phyloP scores from a whole-genome alignment of 2,888 invertebrate species.

The Noctua janthina region DNA sequence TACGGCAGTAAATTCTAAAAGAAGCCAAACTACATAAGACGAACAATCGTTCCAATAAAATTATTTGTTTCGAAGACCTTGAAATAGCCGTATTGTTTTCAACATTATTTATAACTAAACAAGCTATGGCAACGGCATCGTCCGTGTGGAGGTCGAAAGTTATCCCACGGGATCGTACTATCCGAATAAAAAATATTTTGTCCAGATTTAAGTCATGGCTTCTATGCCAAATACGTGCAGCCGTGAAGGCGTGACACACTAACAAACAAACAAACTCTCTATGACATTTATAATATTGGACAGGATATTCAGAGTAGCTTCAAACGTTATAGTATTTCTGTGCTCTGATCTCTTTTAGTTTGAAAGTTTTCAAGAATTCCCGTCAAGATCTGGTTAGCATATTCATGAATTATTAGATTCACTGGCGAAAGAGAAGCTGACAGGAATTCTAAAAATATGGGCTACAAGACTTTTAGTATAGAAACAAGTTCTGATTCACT shows the following conservation, averaged over 20 bases:
- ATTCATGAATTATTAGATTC: constrained; percentile 55
- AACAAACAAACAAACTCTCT: neutral
- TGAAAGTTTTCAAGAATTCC: constrained; percentile 33
- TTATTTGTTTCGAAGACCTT: constrained; percentile 7
- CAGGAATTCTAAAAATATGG: constrained; percentile 40
- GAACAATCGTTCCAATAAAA: neutral
- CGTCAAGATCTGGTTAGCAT: constrained; percentile 59
- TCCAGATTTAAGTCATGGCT: neutral
- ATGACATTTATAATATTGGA: neutral
- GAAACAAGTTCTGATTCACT: constrained; percentile 37
- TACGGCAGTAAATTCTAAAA: neutral
- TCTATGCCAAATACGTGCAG: neutral
- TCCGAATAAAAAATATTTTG: neutral
- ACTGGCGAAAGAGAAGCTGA: constrained; percentile 27
- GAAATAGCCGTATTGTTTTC: constrained; percentile 7
- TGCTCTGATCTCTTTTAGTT: constrained; percentile 26
- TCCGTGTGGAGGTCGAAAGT: neutral
- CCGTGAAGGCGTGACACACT: neutral
- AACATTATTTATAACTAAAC: constrained; percentile 13
- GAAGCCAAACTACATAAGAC: constrained; percentile 3
- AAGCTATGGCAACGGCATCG: neutral
- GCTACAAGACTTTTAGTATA: constrained; percentile 15
- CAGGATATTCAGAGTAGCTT: constrained; percentile 10
- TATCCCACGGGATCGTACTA: neutral
- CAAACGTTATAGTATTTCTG: constrained; percentile 13